phyloP scores from a whole-genome alignment of 2,113 vertebrate species.

The Labrus mixtus region DNA sequence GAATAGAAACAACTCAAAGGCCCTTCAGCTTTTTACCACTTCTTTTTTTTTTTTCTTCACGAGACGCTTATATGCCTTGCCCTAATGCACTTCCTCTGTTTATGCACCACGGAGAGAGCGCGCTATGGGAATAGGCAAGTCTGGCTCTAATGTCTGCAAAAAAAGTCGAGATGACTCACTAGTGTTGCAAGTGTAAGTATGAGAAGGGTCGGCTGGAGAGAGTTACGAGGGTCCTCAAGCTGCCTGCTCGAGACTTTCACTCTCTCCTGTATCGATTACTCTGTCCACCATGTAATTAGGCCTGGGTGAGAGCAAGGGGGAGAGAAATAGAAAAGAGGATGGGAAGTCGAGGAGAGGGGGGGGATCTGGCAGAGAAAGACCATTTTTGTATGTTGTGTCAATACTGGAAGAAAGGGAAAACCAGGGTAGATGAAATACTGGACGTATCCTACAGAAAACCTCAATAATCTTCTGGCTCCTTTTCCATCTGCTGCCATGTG shows the following conservation, averaged over 20 bases:
- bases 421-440: constrained; percentile 61
- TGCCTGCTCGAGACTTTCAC: constrained; percentile 76
- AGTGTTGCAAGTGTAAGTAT: constrained; percentile 63
- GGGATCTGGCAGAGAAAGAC: constrained; percentile 50
- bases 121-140: constrained; percentile 39
- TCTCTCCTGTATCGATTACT: constrained; percentile 80
- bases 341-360: constrained; percentile 19
- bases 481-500: constrained; percentile 14
- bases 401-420: constrained; percentile 73
- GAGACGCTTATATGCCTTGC: constrained; percentile 23
- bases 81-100: constrained; percentile 73
- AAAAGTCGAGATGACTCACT: constrained; percentile 74
- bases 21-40: background rate
- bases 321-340: constrained; percentile 56
- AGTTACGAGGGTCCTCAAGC: constrained; percentile 68
- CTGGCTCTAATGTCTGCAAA: constrained; percentile 67
- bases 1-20: constrained; percentile 16
- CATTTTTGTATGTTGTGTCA: constrained; percentile 73
- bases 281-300: constrained; percentile 82
- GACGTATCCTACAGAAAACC: constrained; percentile 50
- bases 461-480: constrained; percentile 50
- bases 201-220: constrained; percentile 53
- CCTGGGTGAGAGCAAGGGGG: constrained; percentile 71
- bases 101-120: constrained; percentile 31
- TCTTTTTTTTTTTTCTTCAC: background rate